phyloP scores from a whole-genome alignment of 1,140 invertebrate genomes.

The Anadara kagoshimensis region DNA sequence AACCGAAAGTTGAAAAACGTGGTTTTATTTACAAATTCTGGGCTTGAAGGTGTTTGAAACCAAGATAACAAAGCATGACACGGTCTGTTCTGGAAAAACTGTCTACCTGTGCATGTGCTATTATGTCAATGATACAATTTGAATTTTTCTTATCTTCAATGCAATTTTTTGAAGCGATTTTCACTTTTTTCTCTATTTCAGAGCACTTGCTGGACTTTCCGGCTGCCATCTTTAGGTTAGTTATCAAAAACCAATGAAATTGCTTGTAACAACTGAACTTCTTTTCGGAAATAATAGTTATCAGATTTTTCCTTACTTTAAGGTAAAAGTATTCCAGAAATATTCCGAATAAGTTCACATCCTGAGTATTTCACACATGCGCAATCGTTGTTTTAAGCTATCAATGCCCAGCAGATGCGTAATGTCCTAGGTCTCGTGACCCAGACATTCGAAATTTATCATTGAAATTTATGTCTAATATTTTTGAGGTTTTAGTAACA shows the following conservation, averaged over 20 bases:
- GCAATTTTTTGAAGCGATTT: slow-evolving; percentile 46
- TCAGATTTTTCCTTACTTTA: neutral
- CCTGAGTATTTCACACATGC: slow-evolving; percentile 17
- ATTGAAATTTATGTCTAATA: slow-evolving; percentile 31
- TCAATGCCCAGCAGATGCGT: slow-evolving; percentile 13
- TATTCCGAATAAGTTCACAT: neutral
- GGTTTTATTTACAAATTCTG: no score
- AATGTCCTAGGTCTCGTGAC: slow-evolving; percentile 14
- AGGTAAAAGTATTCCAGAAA: neutral
- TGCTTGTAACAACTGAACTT: no score
- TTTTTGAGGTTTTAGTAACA: slow-evolving; percentile 22
- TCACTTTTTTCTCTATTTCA: slow-evolving; percentile 13
- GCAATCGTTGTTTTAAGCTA: slow-evolving; percentile 3
- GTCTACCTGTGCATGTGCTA: slow-evolving; percentile 47
- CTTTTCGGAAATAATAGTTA: no score
- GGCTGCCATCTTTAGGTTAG: no score
- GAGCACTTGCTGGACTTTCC: no score
- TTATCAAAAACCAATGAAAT: no score
- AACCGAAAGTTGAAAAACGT: no score
- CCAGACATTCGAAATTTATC: neutral
- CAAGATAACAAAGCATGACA: no score
- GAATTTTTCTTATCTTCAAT: slow-evolving; percentile 54
- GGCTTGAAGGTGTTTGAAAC: no score
- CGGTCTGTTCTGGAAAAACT: no score
- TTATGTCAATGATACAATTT: slow-evolving; percentile 59